phyloP scores from a whole-genome alignment of 2,113 vertebrate genomes.

The Pandion haliaetus region DNA sequence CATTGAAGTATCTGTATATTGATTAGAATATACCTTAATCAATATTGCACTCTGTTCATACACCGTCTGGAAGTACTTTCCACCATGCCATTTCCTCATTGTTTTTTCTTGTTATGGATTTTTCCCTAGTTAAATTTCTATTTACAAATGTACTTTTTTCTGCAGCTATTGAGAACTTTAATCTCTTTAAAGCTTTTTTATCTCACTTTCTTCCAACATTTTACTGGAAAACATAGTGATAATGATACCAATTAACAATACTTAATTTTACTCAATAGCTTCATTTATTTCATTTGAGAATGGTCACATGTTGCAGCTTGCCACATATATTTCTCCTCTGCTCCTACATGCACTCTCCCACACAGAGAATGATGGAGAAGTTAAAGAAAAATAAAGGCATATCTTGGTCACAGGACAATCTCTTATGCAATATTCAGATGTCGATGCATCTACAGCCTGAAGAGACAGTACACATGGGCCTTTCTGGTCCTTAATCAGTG shows the following conservation, averaged over 20 bases:
- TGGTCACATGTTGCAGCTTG: neutral
- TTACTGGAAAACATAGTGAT: neutral
- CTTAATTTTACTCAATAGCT: neutral
- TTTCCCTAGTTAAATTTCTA: neutral
- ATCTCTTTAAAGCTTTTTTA: neutral
- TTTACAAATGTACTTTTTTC: neutral
- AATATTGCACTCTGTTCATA: slow-evolving; percentile 60
- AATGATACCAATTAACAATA: neutral
- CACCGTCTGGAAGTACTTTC: slow-evolving; percentile 25
- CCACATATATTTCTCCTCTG: neutral
- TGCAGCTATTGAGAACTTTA: neutral
- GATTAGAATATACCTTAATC: slow-evolving; percentile 69
- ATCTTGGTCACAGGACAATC: neutral
- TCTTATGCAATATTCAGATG: neutral
- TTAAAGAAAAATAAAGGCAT: neutral
- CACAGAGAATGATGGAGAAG: neutral
- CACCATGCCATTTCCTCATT: neutral
- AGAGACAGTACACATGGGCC: neutral
- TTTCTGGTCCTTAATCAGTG: neutral
- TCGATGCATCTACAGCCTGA: neutral
- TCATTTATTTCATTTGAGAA: neutral
- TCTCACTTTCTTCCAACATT: neutral
- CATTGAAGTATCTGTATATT: slow-evolving; percentile 44
- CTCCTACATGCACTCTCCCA: neutral
- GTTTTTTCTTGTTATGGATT: slow-evolving; percentile 28